Evolutionary conservation across 2,888 invertebrate genomes (phyloP).

Genomic region (Netelia melanura): DNA sequence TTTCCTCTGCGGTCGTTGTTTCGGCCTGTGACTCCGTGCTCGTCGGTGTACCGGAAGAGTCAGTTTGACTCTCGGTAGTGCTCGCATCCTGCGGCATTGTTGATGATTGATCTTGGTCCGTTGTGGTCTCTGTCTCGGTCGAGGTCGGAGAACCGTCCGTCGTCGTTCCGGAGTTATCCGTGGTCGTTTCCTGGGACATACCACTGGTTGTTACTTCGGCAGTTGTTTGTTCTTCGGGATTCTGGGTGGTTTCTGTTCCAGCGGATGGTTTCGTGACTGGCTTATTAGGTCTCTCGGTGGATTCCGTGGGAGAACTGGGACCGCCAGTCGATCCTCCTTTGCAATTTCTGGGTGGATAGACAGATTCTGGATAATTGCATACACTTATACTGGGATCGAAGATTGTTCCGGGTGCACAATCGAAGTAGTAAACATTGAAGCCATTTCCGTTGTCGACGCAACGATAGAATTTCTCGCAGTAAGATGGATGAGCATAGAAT

Average conservation of each 20-base stretch:
- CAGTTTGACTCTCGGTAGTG: constrained; percentile 11
- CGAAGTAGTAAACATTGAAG: constrained; percentile 89
- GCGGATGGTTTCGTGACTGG: constrained; percentile 32
- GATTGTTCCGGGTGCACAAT: constrained; percentile 90
- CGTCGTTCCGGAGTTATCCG: constrained; percentile 60
- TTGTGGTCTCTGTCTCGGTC: constrained; percentile 64
- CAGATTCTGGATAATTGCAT: constrained; percentile 89
- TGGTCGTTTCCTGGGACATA: constrained; percentile 50
- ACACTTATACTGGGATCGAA: constrained; percentile 89
- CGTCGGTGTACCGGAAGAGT: constrained; percentile 30
- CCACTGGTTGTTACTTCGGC: constrained; percentile 57
- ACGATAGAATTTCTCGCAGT: constrained; percentile 89
- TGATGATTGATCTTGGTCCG: constrained; percentile 57
- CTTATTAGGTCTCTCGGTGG: constrained; percentile 28
- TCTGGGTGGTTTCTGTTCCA: constrained; percentile 31
- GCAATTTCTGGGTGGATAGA: constrained; percentile 86
- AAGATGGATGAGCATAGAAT: constrained; percentile 87
- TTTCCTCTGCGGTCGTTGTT: constrained; percentile 37
- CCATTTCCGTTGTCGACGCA: constrained; percentile 88
- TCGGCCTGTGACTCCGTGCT: constrained; percentile 63
- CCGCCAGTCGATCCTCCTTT: constrained; percentile 23
- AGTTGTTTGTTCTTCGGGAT: constrained; percentile 54
- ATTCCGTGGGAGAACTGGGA: neutral
- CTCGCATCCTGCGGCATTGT: constrained; percentile 62
- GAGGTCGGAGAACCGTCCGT: constrained; percentile 63